Evolutionary conservation across 2,888 invertebrate species (phyloP).

Genomic region (Sepioteuthis lessoniana): DNA sequence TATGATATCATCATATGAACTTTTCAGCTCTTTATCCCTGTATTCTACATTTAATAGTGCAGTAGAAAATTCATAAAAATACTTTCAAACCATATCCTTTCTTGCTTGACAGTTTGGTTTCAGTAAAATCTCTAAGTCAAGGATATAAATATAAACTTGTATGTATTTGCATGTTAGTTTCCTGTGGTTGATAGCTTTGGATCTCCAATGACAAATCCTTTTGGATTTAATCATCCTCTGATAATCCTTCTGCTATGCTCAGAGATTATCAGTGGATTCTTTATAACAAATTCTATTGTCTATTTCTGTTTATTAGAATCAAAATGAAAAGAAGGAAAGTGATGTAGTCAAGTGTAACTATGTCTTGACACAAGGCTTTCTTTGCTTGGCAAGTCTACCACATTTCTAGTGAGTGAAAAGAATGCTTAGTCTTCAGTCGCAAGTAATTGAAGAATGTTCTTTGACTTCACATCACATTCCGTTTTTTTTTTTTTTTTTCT

Average conservation of each 20-base stretch:
- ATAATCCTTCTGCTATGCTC: not conserved
- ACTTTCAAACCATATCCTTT: not conserved
- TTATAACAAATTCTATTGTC: too few species aligned
- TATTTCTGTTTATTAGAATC: not conserved
- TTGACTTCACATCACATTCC: not conserved
- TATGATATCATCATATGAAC: too few species aligned
- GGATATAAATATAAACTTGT: not conserved
- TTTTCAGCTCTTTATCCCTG: too few species aligned
- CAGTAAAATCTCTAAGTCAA: not conserved
- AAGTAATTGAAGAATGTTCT: not conserved
- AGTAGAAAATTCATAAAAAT: too few species aligned
- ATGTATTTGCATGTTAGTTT: not conserved
- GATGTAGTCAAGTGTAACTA: not conserved
- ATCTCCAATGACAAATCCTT: not conserved
- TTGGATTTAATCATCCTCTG: not conserved
- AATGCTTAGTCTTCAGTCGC: not conserved
- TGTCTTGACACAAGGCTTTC: not conserved
- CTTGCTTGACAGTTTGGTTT: not conserved
- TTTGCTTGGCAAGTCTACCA: not conserved
- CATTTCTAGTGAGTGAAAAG: not conserved
- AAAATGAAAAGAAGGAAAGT: not conserved
- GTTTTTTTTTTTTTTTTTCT: not conserved
- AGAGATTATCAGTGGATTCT: not conserved
- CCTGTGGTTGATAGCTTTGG: not conserved
- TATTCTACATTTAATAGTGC: too few species aligned